Percentiles rank a stretch among this genome's conserved stretches.
These are phyloP conservation scores for Dromococcyx pavoninus DNA, from an alignment of 2,797 vertebrate species.

Conservation along the genomic window DNA sequence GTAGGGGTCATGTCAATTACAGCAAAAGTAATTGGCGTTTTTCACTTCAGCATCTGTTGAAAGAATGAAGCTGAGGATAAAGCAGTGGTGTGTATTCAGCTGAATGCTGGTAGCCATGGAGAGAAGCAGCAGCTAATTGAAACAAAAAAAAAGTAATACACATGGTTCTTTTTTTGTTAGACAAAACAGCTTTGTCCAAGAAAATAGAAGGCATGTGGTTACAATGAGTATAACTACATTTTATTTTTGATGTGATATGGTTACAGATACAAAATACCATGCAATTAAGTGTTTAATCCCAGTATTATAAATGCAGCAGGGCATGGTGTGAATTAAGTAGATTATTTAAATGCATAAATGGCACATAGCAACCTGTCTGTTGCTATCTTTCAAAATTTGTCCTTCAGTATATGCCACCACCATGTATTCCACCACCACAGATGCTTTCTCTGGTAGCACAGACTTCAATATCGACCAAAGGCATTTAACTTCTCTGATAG, in stretches of 20 bases:
- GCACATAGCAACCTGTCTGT: not conserved
- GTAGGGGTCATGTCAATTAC: not conserved
- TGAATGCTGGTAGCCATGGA: slow-evolving; percentile 7
- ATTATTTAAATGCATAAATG: not conserved
- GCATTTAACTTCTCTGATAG: not conserved
- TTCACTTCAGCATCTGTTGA: not conserved
- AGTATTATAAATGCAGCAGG: not conserved
- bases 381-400: not conserved
- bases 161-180: not conserved
- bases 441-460: not conserved
- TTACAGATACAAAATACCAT: not conserved
- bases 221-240: not conserved
- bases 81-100: not conserved
- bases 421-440: not conserved
- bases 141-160: not conserved
- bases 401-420: not conserved
- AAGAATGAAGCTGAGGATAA: not conserved
- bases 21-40: not conserved
- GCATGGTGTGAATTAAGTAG: not conserved
- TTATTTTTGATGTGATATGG: not conserved
- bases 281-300: not conserved
- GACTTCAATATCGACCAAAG: not conserved
- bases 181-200: not conserved
- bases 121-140: slow-evolving; percentile 11
- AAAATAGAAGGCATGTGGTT: slow-evolving; percentile 12